phyloP scores from a whole-genome alignment of 1,140 invertebrate species.

The Nautilus pompilius region DNA sequence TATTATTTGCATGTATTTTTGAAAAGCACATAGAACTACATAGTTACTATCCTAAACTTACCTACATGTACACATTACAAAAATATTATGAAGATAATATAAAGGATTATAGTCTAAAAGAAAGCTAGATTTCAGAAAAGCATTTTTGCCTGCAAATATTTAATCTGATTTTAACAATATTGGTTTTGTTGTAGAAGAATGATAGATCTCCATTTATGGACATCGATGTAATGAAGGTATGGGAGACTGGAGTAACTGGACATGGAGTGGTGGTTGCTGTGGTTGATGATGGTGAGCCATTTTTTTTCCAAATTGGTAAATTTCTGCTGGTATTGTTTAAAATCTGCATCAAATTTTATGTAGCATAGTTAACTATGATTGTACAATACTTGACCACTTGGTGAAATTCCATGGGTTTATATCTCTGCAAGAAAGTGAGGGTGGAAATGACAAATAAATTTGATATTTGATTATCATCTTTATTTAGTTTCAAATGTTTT shows the following conservation, averaged over 20 bases:
- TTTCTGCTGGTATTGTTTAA: background rate
- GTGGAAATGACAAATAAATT: background rate
- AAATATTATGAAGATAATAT: background rate
- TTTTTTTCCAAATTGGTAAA: background rate
- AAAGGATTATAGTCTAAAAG: background rate
- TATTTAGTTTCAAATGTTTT: too few relatives aligned
- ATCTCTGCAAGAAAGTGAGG: too few relatives aligned
- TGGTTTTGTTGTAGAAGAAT: constrained; percentile 29
- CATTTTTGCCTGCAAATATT: background rate
- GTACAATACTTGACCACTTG: too few relatives aligned
- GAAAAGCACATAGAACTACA: background rate
- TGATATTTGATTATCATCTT: background rate
- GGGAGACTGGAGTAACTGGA: constrained; percentile 47
- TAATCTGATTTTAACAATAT: background rate
- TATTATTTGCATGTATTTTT: background rate
- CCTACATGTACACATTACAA: background rate
- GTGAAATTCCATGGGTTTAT: too few relatives aligned
- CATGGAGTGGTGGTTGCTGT: constrained; percentile 50
- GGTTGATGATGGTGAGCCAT: constrained; percentile 52
- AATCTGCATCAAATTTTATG: background rate
- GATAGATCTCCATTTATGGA: constrained; percentile 23
- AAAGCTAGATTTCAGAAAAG: background rate
- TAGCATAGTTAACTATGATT: too few relatives aligned
- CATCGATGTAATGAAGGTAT: constrained; percentile 54
- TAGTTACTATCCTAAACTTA: background rate